Percentiles rank a stretch among this genome's conserved stretches.
Evolutionary conservation across 1,140 invertebrate genomes (phyloP).

Genomic region (Zaprionus davidi): DNA sequence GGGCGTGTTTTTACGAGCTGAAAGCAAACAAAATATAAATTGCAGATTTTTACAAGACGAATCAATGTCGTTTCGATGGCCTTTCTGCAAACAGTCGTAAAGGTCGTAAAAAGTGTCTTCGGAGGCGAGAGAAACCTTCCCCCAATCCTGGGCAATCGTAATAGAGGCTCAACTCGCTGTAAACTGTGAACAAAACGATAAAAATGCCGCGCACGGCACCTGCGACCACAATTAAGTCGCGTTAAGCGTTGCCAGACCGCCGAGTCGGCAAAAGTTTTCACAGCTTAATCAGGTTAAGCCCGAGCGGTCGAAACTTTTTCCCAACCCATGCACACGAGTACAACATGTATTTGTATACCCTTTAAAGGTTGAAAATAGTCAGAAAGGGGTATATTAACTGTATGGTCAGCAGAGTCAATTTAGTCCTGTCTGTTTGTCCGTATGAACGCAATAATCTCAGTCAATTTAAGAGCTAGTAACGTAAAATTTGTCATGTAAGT

Average conservation of each 20-base stretch:
- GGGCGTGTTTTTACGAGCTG: slow-evolving; percentile 57
- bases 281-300: slow-evolving; percentile 77
- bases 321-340: slow-evolving; percentile 7
- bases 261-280: slow-evolving; percentile 65
- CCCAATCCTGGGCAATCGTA: slow-evolving; percentile 8
- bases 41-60: slow-evolving; percentile 65
- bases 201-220: slow-evolving; percentile 75
- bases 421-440: background rate
- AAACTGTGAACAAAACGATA: slow-evolving; percentile 83
- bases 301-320: slow-evolving; percentile 59
- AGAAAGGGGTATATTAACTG: background rate
- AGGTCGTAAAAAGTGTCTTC: slow-evolving; percentile 78
- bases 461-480: background rate
- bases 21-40: slow-evolving; percentile 75
- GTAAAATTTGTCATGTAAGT: background rate
- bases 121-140: slow-evolving; percentile 9
- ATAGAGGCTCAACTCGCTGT: slow-evolving; percentile 39
- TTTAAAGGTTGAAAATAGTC: background rate
- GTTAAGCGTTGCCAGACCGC: slow-evolving; percentile 63
- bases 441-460: background rate
- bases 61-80: slow-evolving; percentile 67
- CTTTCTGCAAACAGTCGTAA: slow-evolving; percentile 75
- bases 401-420: background rate
- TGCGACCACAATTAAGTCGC: slow-evolving; percentile 83
- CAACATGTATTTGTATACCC: slow-evolving; percentile 24